phyloP scores from a whole-genome alignment of 2,797 vertebrate genomes.

The Pangasius larnaudii region DNA sequence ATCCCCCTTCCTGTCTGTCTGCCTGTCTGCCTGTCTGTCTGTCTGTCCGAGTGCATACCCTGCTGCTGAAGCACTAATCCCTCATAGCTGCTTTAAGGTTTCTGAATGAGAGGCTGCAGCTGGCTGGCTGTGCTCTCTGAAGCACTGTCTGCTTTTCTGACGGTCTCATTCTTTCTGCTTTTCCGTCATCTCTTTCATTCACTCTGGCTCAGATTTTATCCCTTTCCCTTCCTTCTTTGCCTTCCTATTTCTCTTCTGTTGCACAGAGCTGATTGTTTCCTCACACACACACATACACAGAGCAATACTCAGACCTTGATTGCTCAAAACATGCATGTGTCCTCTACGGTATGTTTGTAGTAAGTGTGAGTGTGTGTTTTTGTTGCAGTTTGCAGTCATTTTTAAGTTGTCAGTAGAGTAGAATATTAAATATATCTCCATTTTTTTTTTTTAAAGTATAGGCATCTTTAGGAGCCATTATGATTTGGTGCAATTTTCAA shows the following conservation, averaged over 20 bases:
- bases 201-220: conserved; percentile 3
- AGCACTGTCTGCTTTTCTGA: neutral
- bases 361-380: neutral
- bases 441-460: neutral
- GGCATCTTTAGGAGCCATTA: neutral
- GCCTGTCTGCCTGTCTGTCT: conserved; percentile 60
- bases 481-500: neutral
- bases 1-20: conserved; percentile 40
- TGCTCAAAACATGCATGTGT: neutral
- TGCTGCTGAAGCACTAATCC: conserved; percentile 43
- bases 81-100: conserved; percentile 32
- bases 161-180: neutral
- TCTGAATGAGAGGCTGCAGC: conserved; percentile 31
- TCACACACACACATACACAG: neutral
- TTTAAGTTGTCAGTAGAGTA: neutral
- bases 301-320: neutral
- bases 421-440: neutral
- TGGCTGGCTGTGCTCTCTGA: conserved; percentile 19
- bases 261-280: neutral
- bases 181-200: neutral
- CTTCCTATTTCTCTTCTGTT: conserved; percentile 16
- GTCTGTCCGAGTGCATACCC: conserved; percentile 49
- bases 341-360: neutral
- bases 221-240: neutral
- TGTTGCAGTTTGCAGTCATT: neutral